Conservation (phyloP, 2,888 invertebrate species). For the Phymatocera aterrima region DNA sequence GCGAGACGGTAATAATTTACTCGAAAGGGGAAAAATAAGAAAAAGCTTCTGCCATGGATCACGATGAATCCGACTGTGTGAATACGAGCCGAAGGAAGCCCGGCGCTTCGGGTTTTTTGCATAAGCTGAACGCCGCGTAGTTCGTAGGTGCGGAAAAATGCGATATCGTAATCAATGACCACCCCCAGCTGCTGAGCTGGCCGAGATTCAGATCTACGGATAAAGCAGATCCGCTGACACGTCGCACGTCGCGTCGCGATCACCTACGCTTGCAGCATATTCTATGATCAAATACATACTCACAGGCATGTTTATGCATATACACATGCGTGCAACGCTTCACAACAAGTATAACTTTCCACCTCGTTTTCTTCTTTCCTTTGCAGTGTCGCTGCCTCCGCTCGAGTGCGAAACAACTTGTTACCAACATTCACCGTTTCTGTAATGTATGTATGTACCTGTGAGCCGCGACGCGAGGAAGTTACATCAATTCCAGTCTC, state of each 20-base stretch:
- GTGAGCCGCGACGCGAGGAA: too few relatives aligned
- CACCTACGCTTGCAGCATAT: background rate
- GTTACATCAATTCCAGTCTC: too few relatives aligned
- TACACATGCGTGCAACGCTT: background rate
- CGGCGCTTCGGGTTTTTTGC: background rate
- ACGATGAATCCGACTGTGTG: background rate
- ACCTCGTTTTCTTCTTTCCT: background rate
- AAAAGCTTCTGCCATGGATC: background rate
- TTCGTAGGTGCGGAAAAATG: background rate
- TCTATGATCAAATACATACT: too few relatives aligned
- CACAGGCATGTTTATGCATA: too few relatives aligned
- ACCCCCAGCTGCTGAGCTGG: conserved; percentile 22
- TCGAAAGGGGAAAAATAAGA: too few relatives aligned
- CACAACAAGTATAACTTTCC: too few relatives aligned
- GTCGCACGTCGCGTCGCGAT: background rate
- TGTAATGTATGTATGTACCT: too few relatives aligned
- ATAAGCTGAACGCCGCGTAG: background rate
- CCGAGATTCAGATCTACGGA: conserved; percentile 37
- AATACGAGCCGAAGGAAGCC: background rate
- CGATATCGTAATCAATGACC: conserved; percentile 18
- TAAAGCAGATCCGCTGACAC: conserved; percentile 38
- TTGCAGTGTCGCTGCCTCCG: background rate
- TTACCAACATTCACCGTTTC: too few relatives aligned
- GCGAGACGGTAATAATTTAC: background rate
- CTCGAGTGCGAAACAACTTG: conserved; percentile 7